phyloP scores from a whole-genome alignment of 2,888 invertebrate genomes.

The Tolmerus cingulatus region DNA sequence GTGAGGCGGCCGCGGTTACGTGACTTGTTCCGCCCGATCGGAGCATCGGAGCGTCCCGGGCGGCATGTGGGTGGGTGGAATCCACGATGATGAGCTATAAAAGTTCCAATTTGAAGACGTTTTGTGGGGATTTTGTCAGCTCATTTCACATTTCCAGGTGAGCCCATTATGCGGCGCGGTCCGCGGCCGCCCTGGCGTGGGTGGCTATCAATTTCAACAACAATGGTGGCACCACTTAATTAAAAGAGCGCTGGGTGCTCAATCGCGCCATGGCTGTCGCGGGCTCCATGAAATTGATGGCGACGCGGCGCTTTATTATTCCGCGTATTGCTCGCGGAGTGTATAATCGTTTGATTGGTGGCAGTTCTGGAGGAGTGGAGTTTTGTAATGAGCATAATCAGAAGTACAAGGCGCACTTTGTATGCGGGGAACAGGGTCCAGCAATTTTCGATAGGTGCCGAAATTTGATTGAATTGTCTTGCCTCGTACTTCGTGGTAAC shows the following conservation, averaged over 20 bases:
- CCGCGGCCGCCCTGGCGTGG: conserved; percentile 32
- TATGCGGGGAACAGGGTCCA: background rate
- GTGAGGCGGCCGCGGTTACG: background rate
- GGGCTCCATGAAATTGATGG: background rate
- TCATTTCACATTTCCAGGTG: conserved; percentile 32
- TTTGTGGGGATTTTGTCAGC: conserved; percentile 41
- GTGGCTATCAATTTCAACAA: conserved; percentile 47
- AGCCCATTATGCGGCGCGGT: background rate
- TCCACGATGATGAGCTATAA: conserved; percentile 21
- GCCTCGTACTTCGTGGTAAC: background rate
- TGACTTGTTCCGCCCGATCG: conserved; percentile 23
- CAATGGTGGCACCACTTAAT: conserved; percentile 46
- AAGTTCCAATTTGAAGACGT: conserved; percentile 36
- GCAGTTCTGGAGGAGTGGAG: background rate
- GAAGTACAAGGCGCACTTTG: background rate
- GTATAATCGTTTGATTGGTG: conserved; percentile 17
- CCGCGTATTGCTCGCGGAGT: background rate
- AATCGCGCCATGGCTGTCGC: background rate
- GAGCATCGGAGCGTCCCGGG: background rate
- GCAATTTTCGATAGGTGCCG: background rate
- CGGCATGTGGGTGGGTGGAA: background rate
- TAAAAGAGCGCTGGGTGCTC: conserved; percentile 26
- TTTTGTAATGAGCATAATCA: conserved; percentile 11
- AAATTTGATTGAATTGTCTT: background rate
- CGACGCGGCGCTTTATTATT: background rate